Evolutionary conservation across 2,888 invertebrate genomes (phyloP).

Genomic region (Portevinia maculata): DNA sequence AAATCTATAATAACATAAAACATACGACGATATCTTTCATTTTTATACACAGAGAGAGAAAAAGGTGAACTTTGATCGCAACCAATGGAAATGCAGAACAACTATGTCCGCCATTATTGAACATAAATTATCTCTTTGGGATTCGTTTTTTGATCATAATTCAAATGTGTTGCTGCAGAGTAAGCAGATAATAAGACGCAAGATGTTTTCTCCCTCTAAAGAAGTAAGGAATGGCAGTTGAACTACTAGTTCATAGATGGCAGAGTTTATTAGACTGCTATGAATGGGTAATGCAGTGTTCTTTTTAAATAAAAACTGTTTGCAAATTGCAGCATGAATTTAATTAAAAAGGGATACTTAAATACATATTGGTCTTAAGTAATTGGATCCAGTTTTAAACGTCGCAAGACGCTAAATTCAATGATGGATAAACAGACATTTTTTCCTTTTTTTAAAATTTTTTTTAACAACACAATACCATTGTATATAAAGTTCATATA

Average conservation of each 20-base stretch:
- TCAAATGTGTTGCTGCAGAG: neutral
- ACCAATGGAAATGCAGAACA: constrained; percentile 14
- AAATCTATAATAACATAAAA: too few relatives aligned
- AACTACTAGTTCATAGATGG: constrained; percentile 21
- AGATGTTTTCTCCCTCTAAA: neutral
- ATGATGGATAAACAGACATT: too few relatives aligned
- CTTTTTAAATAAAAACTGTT: neutral
- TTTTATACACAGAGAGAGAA: constrained; percentile 3
- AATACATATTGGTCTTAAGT: too few relatives aligned
- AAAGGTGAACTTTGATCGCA: constrained; percentile 11
- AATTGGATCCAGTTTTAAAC: too few relatives aligned
- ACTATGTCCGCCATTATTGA: constrained; percentile 28
- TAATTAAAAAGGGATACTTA: too few relatives aligned
- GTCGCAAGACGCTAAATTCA: too few relatives aligned
- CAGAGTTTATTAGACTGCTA: neutral
- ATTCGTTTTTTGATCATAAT: neutral
- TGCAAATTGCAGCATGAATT: neutral
- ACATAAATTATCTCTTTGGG: neutral
- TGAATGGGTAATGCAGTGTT: constrained; percentile 8
- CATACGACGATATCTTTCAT: constrained; percentile 40
- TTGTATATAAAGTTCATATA: too few relatives aligned
- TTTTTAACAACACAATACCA: too few relatives aligned
- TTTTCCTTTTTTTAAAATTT: too few relatives aligned
- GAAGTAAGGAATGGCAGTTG: neutral
- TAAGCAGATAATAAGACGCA: neutral